Evolutionary conservation across 2,797 vertebrate genomes (phyloP).

Genomic region (Manis crassicaudata): DNA sequence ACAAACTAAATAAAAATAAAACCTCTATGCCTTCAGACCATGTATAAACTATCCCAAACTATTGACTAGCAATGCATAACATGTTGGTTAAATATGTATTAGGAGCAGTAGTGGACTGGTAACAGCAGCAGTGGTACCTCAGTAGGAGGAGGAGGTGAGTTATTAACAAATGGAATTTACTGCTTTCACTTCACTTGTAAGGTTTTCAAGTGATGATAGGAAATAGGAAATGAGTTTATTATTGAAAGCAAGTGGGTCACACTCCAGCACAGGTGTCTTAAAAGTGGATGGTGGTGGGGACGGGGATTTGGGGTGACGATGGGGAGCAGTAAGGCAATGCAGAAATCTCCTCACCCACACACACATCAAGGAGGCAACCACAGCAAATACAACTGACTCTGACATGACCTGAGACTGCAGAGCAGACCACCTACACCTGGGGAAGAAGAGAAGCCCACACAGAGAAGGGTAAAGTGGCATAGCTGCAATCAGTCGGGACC

Average conservation of each 20-base stretch:
- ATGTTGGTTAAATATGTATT: background rate
- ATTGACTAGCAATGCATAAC: background rate
- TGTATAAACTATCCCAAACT: background rate
- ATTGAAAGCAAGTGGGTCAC: background rate
- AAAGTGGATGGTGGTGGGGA: background rate
- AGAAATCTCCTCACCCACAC: too few relatives aligned
- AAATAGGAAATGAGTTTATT: background rate
- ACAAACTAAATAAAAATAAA: slow-evolving; percentile 56
- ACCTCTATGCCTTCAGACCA: background rate
- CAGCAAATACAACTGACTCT: too few relatives aligned
- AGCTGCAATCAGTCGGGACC: too few relatives aligned
- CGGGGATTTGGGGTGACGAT: too few relatives aligned
- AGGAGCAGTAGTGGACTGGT: background rate
- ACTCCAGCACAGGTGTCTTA: background rate
- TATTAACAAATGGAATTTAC: background rate
- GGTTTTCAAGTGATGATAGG: background rate
- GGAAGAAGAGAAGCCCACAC: too few relatives aligned
- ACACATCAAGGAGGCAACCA: too few relatives aligned
- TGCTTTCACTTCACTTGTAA: background rate
- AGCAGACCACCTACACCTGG: too few relatives aligned
- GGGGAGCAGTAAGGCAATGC: too few relatives aligned
- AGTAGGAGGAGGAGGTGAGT: background rate
- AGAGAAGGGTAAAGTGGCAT: too few relatives aligned
- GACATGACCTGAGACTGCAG: too few relatives aligned
- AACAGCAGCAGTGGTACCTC: background rate